Percentiles rank a stretch among this genome's conserved stretches.
Conservation (phyloP, 23 tunicate species). For the Trididemnum miniatum region DNA sequence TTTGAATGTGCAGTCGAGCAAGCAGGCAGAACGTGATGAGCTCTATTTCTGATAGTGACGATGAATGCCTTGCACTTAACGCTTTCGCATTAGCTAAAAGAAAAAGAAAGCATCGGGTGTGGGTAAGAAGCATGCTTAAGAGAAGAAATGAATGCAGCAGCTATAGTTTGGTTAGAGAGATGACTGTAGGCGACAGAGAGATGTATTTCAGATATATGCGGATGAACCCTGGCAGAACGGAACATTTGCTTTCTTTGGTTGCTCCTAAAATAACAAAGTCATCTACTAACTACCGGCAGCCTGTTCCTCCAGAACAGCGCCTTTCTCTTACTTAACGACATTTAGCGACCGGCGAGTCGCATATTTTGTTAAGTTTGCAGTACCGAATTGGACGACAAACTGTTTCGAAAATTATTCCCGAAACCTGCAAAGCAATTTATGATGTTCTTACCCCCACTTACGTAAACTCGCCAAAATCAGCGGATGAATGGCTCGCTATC, state of each 20-base stretch:
- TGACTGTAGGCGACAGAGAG: constrained; percentile 6
- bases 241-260: no score
- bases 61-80: not conserved
- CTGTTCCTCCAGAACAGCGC: not conserved
- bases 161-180: not conserved
- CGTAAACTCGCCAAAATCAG: not conserved
- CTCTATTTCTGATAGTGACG: not conserved
- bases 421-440: not conserved
- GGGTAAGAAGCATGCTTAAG: not conserved
- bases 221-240: no score
- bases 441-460: constrained; percentile 16
- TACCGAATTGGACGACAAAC: no score
- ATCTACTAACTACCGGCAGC: not conserved
- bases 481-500: not conserved
- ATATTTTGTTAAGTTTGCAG: no score
- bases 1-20: no score
- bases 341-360: not conserved
- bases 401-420: no score
- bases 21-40: no score
- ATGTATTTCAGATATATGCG: constrained; percentile 7
- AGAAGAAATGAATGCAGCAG: not conserved
- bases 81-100: not conserved
- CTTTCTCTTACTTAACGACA: not conserved
- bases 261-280: no score
- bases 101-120: not conserved